phyloP scores from a whole-genome alignment of 2,888 invertebrate species.

The Archips xylosteana region DNA sequence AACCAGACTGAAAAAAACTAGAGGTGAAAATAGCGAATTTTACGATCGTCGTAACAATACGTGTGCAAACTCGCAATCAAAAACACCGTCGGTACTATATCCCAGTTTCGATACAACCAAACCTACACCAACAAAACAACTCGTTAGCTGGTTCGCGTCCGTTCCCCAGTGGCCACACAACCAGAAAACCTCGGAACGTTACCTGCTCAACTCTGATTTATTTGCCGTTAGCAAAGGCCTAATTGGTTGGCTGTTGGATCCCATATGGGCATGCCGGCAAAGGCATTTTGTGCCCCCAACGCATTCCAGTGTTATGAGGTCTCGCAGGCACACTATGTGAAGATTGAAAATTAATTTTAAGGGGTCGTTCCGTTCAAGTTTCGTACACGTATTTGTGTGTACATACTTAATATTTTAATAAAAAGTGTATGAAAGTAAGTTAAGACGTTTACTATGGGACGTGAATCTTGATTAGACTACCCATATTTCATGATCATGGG shows the following conservation, averaged over 20 bases:
- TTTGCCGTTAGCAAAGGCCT: slow-evolving; percentile 23
- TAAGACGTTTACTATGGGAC: too few relatives aligned
- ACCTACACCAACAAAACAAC: background rate
- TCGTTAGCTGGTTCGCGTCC: background rate
- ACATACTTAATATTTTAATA: too few relatives aligned
- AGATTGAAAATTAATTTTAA: slow-evolving; percentile 37
- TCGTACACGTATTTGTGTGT: background rate
- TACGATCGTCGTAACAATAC: too few relatives aligned
- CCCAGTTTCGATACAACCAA: background rate
- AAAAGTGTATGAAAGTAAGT: too few relatives aligned
- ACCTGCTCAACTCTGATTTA: slow-evolving; percentile 20
- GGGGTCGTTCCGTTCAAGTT: slow-evolving; percentile 1
- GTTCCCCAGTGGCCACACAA: background rate
- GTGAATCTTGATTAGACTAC: too few relatives aligned
- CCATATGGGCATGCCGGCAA: slow-evolving; percentile 7
- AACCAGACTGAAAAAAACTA: too few relatives aligned
- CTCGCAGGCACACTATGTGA: slow-evolving; percentile 14
- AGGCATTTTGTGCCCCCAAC: slow-evolving; percentile 16
- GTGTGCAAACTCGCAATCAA: background rate
- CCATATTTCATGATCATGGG: too few relatives aligned
- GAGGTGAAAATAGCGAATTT: too few relatives aligned
- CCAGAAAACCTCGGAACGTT: slow-evolving; percentile 7
- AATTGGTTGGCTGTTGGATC: slow-evolving; percentile 21
- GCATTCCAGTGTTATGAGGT: slow-evolving; percentile 36
- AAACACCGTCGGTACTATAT: background rate